Base-by-base conservation (phyloP, 2,113 vertebrate genomes). In the Rhinolophus sinicus region DNA sequence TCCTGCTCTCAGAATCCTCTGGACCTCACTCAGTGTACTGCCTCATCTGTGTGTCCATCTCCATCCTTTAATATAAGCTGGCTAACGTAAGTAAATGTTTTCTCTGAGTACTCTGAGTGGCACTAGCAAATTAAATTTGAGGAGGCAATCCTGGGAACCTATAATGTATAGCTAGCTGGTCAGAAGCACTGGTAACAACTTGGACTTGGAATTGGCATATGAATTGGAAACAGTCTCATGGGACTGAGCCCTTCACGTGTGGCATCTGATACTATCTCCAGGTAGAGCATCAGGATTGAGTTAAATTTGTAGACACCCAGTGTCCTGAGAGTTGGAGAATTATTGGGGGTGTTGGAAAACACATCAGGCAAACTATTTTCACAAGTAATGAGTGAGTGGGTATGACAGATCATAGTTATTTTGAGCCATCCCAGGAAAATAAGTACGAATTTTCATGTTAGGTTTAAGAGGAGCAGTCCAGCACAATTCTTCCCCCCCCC, bases 401-500 rank as follows among this genome's bases (percentile, higher is more conserved):
- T 88, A 40, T 91, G 38, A 16, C 35, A 93, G 50, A 50, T 88
- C 62, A 22, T 76, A 92, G 91, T 81, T 93, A 95, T 76, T 82
- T 87, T 77, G 86, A 92, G 19, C 21, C 54, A 83, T 65, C 15
- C 40, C 22, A 69, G 67, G 47, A 88, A 88, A 82, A 60, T 75
- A 95, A 84, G 50, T 70, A 73, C 33, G 93, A 4, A 22, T 94
- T 86, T 91, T 88, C 35, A 56, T 54, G 40, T 69, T 82, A 62
- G 40, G 33, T 87, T 87, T 87, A 94, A 95, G 75, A 86, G 75
- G 28, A 92, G 13, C 15, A 77, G 9, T 84, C 54, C 90, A n/a
- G 47, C 13, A 38, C 28, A 85, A 22, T 88, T 85, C 8, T 89
- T 73, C 83, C 62, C 38, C 77, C 35, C 22, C 11, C 58, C 28